A percentile compares a stretch with the other conserved stretches of the same genome.
Conservation (phyloP, 2,888 invertebrate species). For the Nephrotoma guestfalica region DNA sequence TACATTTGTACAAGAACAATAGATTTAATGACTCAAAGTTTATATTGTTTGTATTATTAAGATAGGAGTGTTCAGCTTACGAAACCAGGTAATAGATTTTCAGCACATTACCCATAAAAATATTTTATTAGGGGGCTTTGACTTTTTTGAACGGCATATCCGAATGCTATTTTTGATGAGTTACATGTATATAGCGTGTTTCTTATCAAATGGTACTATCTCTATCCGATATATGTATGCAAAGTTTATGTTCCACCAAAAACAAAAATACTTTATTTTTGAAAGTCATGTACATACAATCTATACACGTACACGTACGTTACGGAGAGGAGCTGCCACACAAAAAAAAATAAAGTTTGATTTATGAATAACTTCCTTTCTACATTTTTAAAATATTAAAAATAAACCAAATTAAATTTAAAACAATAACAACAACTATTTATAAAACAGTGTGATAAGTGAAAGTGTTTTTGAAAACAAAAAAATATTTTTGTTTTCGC, state of each 20-base stretch:
- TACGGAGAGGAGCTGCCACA: neutral
- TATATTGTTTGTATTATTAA: neutral
- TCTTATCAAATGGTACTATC: neutral
- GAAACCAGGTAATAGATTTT: neutral
- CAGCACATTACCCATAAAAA: neutral
- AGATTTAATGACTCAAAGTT: neutral
- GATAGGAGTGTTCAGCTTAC: neutral
- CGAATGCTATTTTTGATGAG: neutral
- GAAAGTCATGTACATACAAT: neutral
- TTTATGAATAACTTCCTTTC: neutral
- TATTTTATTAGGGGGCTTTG: neutral
- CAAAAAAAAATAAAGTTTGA: neutral
- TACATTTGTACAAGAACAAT: neutral
- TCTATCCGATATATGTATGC: neutral
- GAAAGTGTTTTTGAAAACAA: neutral
- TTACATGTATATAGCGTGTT: neutral
- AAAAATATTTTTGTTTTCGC: neutral
- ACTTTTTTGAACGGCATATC: neutral
- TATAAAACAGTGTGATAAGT: neutral
- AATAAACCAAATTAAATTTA: neutral
- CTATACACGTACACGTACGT: neutral
- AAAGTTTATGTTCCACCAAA: neutral
- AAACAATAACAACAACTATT: neutral
- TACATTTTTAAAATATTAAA: neutral
- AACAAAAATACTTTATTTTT: neutral